Base-by-base conservation (phyloP, 2,113 vertebrate species). In the Sciurus niger region DNA sequence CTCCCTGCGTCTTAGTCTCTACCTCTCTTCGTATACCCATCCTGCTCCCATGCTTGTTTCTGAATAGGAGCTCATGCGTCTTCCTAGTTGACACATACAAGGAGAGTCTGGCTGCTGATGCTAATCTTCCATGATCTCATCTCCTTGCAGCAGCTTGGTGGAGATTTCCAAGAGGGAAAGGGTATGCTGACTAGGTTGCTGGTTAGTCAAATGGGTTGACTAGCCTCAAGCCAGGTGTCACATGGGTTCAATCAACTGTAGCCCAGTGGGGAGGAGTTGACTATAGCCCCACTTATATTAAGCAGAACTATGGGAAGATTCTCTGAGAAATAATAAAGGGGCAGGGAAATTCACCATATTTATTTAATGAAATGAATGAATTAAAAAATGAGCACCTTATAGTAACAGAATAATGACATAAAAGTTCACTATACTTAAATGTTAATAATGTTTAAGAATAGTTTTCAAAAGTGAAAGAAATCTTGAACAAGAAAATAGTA, bases 351-450 rank as follows among this genome's bases (percentile, higher is more conserved):
- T 68, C 34, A 43, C 77, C 28, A 30, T 84, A 8, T 82, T 79
- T 58, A 72, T 79, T 83, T 94, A 65, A n/a, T 83, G n/a, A 79
- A 90, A 60, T 70, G 72, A 77, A 78, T 68, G 30, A 43, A 67
- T 48, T 8, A 32, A 77, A 78, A 37, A 53, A 17, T 24, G 7
- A 51, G 20, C 4, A 32, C n/a, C 58, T 24, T 72, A 46, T n/a
- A 46, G 28, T 46, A 72, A 70, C 51, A 28, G 20, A 84, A 65
- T 43, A 72, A 46, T 73, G 40, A 60, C 30, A 55, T 40, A 93
- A 72, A 79, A 51, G 4, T 32, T 76, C 25, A 65, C 8, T 51
- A 74, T 0, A 65, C 51, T 82, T 12, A 65, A 58, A 51, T 73
- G 25, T 74, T 82, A 25, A 37, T 30, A 46, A 63, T 8, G 13